phyloP scores from a whole-genome alignment of 1,140 invertebrate genomes.

The Anthonomus grandis region DNA sequence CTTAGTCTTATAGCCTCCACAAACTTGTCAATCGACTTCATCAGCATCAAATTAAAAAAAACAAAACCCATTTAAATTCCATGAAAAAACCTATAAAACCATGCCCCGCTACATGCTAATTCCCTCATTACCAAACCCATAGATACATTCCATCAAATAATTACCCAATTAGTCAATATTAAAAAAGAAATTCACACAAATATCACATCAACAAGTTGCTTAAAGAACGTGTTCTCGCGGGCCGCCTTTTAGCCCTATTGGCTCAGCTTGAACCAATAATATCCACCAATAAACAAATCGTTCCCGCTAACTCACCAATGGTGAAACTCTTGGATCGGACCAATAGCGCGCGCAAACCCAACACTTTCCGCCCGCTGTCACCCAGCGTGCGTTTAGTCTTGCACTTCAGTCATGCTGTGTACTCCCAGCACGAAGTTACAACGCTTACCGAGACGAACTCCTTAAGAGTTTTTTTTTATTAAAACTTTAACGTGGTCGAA shows the following conservation, averaged over 20 bases:
- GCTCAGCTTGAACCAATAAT: conserved; percentile 37
- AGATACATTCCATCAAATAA: conserved; percentile 7
- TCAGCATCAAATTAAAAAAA: no score
- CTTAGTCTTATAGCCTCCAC: no score
- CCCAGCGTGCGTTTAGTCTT: conserved; percentile 26
- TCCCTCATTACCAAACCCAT: conserved; percentile 8
- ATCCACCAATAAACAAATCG: conserved; percentile 3
- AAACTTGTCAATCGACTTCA: no score
- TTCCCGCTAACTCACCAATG: conserved; percentile 36
- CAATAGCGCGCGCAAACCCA: conserved; percentile 35
- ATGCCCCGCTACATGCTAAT: no score
- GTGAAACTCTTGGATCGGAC: conserved; percentile 29
- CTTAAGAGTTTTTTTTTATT: neutral
- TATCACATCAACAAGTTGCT: conserved; percentile 41
- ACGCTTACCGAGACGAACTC: neutral
- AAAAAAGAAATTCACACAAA: neutral
- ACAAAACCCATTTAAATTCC: no score
- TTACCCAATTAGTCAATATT: conserved; percentile 19
- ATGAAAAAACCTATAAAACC: neutral
- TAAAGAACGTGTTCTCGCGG: conserved; percentile 29
- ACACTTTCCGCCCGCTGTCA: conserved; percentile 30
- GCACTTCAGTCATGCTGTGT: conserved; percentile 46
- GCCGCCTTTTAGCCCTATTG: conserved; percentile 42
- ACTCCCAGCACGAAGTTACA: conserved; percentile 16
- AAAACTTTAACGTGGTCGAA: neutral